Evolutionary conservation across 35 echinoderm and acorn worm species (phyloP), one percentile per base, ranked within the genome.

Genomic region (Stichopus chloronotus): DNA sequence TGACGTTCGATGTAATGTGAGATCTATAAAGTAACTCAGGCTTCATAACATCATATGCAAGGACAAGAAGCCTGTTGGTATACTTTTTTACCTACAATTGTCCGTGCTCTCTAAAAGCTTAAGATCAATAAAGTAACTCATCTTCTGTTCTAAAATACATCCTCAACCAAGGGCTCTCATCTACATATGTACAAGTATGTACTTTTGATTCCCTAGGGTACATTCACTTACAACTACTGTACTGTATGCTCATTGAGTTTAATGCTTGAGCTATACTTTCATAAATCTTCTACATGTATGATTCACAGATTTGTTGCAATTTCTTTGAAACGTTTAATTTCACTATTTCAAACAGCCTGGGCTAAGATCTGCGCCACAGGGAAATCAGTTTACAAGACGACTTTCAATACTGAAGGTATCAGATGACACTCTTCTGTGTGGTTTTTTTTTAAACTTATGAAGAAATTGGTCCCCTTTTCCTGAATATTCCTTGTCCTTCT

Each of bases 391-490:
- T 9, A 8, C 19, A 19, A 69, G 63, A 19, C 63, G 8, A 69
- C 63, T 9, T 69, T 69, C 8, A 19, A 69, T 19, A 69, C 63
- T 9, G 63, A 8, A 69, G 14, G 74, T 78, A 9, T 78, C 74
- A 5, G 74, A n/a, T 78, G 20, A 5, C 52, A 78, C 74, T 30
- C 52, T 78, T 78, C 14, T 9, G 10, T 78, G 14, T 78, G 74
- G 74, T 9, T 79, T 56, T 90, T 94, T 60, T 71, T 78, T 19
- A 86, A 96, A 87, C 92, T 94, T 12, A 96, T 77, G n/a, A 96
- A 81, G 8, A 96, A 22, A 4, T 58, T 21, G 5, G 21, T 63
- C 57, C 83, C 84, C 9, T 83, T 69, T 53, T 81, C 87, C 8
- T 78, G 5, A 10, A 93, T 9, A 17, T 21, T 20, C 14, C 57